Evolutionary conservation across 2,888 invertebrate species (phyloP), one percentile per base, ranked within the genome.

Genomic region (Lochmaea crataegi): DNA sequence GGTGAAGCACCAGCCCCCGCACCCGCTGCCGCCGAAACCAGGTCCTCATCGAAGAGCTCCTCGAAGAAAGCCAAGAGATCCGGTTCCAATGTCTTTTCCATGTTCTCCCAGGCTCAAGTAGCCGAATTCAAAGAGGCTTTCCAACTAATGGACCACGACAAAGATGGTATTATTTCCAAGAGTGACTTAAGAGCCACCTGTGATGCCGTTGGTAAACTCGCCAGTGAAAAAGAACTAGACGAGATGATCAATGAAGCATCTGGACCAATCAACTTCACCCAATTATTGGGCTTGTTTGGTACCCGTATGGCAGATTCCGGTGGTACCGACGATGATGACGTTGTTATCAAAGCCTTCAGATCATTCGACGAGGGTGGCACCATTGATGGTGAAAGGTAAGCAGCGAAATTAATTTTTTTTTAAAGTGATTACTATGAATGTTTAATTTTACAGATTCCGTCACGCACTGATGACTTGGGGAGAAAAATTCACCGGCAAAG

Each of bases 61-160:
- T 91, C 91, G 83, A 92, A 92, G 87, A 92, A 91, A 87, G 94
- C 94, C 83, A 96, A 96, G 89, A 93, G 96, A 87, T 92, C 94
- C 86, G 96, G 96, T 83, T 96, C 96, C 90, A 96, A 96, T 90
- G 96, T 97, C 87, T 97, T 97, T 92, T 96, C 96, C 86, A 96
- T 96, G 94, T 97, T 97, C 93, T 93, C 96, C 84, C 96, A 96
- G 90, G 94, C 94, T 89, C 74, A 77, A 71, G 95, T 97, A 85
- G 95, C 96, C 84, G 97, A 97, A 89, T 97, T 97, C 92, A 97
- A 97, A 7, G 87, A 96, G 94, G 97, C 95, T 86, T 97, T 97
- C 94, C 94, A 94, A 89, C 93, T 97, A 84, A 97, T 97, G 94
- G 97, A 97, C 91, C 93, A 94, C 88, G 96, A 97, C 91, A 97